A percentile compares a stretch with the other conserved stretches of the same genome.
Conservation (phyloP, 2,797 vertebrate species). For the Tangara arthus region DNA sequence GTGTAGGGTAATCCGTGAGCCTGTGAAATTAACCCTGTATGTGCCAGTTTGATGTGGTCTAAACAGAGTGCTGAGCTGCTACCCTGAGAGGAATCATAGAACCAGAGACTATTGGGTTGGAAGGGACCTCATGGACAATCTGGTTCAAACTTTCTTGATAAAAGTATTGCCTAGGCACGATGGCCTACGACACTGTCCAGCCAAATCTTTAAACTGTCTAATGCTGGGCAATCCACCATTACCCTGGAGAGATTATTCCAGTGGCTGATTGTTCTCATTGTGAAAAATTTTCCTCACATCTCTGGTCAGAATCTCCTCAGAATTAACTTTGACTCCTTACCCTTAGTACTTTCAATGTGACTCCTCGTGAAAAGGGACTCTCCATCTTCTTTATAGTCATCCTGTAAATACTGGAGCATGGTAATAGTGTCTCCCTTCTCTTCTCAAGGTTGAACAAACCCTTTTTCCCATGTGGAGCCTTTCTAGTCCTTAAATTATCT, state of each 20-base stretch:
- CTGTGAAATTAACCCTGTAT: neutral
- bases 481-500: neutral
- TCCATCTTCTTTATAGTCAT: too few species aligned
- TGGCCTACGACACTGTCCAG: neutral
- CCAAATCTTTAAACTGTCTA: neutral
- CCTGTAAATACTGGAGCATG: neutral
- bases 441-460: neutral
- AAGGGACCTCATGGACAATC: neutral
- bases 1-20: neutral
- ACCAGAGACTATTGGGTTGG: rapidly evolving
- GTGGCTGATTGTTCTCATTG: neutral
- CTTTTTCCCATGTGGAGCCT: neutral
- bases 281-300: neutral
- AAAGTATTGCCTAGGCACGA: neutral
- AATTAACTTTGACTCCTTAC: neutral
- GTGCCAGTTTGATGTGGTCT: neutral
- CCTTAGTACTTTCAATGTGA: neutral
- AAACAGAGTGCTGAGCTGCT: neutral
- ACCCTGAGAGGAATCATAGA: neutral
- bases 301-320: neutral
- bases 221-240: neutral
- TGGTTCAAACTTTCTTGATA: neutral
- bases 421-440: neutral
- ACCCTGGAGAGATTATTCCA: neutral
- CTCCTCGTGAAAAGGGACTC: neutral